A percentile compares a stretch with the other conserved stretches of the same genome.
Conservation (phyloP, 1,140 invertebrate species). For the Aphidius ervi region DNA sequence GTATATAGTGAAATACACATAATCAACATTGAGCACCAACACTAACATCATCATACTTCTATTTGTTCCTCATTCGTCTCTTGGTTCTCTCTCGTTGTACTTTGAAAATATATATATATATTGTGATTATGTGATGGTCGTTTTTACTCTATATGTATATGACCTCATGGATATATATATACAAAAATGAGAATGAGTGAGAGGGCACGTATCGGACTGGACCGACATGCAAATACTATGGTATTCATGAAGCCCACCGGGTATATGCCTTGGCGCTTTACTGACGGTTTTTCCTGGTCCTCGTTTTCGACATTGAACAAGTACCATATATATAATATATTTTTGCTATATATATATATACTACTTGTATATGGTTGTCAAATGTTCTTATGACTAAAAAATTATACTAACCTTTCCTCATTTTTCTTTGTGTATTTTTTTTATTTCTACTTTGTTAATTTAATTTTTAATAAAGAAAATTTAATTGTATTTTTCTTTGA, state of each 20-base stretch:
- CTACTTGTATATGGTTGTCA: too few relatives aligned
- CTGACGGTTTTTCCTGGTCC: constrained; percentile 23
- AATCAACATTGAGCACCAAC: neutral
- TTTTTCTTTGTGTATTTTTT: too few relatives aligned
- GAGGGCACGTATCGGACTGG: constrained; percentile 30
- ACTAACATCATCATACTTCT: constrained; percentile 9
- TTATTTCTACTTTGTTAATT: too few relatives aligned
- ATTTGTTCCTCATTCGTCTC: constrained; percentile 1
- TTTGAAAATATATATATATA: too few relatives aligned
- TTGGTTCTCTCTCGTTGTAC: neutral
- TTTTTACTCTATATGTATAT: too few relatives aligned
- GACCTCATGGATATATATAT: too few relatives aligned
- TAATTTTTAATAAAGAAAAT: too few relatives aligned
- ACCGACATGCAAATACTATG: constrained; percentile 45
- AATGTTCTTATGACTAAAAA: too few relatives aligned
- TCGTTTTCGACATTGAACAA: constrained; percentile 10
- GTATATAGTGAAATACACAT: constrained; percentile 6
- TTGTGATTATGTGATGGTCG: too few relatives aligned
- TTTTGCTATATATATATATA: too few relatives aligned
- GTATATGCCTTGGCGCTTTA: constrained; percentile 27
- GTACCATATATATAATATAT: neutral
- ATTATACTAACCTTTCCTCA: too few relatives aligned
- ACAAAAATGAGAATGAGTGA: neutral
- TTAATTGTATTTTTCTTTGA: neutral
- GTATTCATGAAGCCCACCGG: constrained; percentile 46